Evolutionary conservation across 2,888 invertebrate genomes (phyloP).

Genomic region (Lithophane ornitopus): DNA sequence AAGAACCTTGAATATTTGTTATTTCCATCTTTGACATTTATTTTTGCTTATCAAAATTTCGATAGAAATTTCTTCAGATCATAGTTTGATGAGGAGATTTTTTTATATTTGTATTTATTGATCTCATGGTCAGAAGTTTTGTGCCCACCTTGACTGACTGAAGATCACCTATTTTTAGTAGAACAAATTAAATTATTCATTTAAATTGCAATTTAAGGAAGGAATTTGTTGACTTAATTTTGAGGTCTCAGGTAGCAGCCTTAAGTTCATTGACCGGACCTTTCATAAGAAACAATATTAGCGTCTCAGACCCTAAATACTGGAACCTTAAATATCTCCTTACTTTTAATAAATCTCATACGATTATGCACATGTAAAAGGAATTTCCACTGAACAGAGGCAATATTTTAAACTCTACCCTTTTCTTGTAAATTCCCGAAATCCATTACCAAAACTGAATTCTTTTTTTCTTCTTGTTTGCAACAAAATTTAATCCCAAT

Average conservation of each 20-base stretch:
- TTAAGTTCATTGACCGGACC: constrained; percentile 18
- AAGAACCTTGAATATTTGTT: not conserved
- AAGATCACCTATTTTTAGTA: not conserved
- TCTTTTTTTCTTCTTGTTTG: not conserved
- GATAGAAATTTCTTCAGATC: no score
- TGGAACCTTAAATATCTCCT: constrained; percentile 11
- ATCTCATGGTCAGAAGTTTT: no score
- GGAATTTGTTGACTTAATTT: constrained; percentile 29
- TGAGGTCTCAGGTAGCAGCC: constrained; percentile 44
- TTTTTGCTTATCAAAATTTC: not conserved
- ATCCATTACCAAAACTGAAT: not conserved
- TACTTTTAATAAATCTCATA: constrained; percentile 33
- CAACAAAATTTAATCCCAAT: not conserved
- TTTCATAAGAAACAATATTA: constrained; percentile 30
- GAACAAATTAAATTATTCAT: not conserved
- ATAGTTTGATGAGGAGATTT: no score
- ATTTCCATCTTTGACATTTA: not conserved
- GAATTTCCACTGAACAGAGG: not conserved
- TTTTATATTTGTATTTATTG: no score
- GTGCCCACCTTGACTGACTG: not conserved
- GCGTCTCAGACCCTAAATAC: constrained; percentile 21
- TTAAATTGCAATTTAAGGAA: not conserved
- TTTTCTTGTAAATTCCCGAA: not conserved
- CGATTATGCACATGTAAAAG: not conserved
- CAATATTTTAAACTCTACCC: not conserved